Base-by-base conservation (phyloP, 2,113 vertebrate genomes). In the Gasterosteus aculeatus region DNA sequence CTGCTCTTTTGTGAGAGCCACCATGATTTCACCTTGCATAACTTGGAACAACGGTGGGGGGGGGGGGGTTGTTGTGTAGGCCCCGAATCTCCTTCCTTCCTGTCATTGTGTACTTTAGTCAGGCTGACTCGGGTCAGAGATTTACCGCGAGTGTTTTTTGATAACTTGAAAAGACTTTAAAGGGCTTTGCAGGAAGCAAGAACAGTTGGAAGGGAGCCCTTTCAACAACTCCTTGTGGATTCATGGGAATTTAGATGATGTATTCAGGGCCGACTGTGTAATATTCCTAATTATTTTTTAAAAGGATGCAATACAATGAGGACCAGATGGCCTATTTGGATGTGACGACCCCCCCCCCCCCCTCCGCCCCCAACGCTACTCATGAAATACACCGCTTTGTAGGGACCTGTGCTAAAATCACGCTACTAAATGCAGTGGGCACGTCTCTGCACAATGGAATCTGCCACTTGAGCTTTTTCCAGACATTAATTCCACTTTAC, bases 221-320 rank as follows among this genome's bases (percentile, higher is more conserved):
- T 75, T 85, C 72, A 72, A 75, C 65, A 84, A 74, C 60, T 79
- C 63, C 72, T 68, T 87, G 88, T 79, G 61, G 77, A 78, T 82
- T 89, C 69, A 66, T 85, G 51, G 70, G 57, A 83, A 66, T 66
- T 84, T 72, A 85, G 72, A 83, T 85, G 85, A 80, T 84, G 81
- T 86, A 85, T 87, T 89, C 81, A 80, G 79, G 84, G 65, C 69
- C 80, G 85, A 83, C 79, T 87, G 74, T 88, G 75, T 87, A 88
- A 89, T 81, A 87, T 81, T 89, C 60, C 81, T 89, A 89, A 91
- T 92, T 92, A 85, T 85, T 63, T 86, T 56, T 83, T 77, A 82
- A 86, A 89, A 84, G 81, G 80, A 85, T 42, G 54, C 73, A 75
- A 72, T 19, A 87, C 82, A 90, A 88, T 90, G 67, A 83, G 58